Evolutionary conservation across 1,140 invertebrate species (phyloP).

Genomic region (Drosophila rufa): DNA sequence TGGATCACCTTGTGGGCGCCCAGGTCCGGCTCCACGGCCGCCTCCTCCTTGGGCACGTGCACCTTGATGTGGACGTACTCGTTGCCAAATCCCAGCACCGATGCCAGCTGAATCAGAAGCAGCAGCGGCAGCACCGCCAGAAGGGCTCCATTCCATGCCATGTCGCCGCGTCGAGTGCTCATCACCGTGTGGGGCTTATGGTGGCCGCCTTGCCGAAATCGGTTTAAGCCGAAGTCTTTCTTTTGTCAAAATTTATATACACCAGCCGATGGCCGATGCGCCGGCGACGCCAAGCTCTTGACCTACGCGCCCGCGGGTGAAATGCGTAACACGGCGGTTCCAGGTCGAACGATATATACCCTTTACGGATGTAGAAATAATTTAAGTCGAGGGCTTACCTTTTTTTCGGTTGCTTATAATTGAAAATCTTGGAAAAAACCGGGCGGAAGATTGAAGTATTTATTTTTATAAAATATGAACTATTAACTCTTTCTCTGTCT

Average conservation of each 20-base stretch:
- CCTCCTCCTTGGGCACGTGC: constrained; percentile 71
- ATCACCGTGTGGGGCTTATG: constrained; percentile 55
- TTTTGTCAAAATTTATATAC: constrained; percentile 81
- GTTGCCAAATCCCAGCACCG: constrained; percentile 58
- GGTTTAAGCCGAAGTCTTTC: constrained; percentile 78
- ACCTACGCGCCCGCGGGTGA: constrained; percentile 44
- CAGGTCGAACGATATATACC: neutral
- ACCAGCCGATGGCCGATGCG: constrained; percentile 11
- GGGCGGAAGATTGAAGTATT: too few relatives aligned
- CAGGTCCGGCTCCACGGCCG: constrained; percentile 33
- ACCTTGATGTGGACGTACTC: constrained; percentile 81
- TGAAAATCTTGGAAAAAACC: too few relatives aligned
- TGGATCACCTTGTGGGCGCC: constrained; percentile 68
- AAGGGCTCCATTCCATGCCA: constrained; percentile 2
- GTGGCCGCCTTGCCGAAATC: constrained; percentile 74
- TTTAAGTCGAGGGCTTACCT: too few relatives aligned
- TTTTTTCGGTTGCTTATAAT: too few relatives aligned
- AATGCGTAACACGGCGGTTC: neutral
- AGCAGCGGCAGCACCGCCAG: constrained; percentile 1
- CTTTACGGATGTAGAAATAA: neutral
- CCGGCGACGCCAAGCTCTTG: constrained; percentile 56
- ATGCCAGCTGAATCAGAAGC: constrained; percentile 5
- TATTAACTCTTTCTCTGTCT: too few relatives aligned
- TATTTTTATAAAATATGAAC: too few relatives aligned
- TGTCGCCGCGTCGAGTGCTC: constrained; percentile 37